Conservation (phyloP, 1,140 invertebrate genomes). For the Oreohelix idahoensis region DNA sequence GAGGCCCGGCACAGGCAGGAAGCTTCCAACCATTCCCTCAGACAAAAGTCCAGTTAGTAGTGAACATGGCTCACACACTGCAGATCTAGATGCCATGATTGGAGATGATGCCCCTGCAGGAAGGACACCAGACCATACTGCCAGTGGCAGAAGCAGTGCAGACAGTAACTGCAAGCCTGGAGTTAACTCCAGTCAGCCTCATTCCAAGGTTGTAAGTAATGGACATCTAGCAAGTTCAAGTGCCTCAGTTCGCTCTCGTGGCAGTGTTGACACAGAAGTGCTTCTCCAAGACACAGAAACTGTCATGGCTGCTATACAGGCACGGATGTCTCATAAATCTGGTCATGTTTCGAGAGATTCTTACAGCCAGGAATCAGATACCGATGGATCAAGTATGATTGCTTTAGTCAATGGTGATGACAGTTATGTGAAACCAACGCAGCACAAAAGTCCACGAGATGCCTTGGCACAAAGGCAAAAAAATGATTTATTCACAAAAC, state of each 20-base stretch:
- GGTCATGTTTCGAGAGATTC: conserved; percentile 29
- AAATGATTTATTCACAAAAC: neutral
- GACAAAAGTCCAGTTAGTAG: conserved; percentile 59
- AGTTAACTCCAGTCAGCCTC: conserved; percentile 11
- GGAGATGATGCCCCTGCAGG: conserved; percentile 9
- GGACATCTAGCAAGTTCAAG: conserved; percentile 27
- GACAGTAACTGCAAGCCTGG: neutral
- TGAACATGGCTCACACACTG: conserved; percentile 53
- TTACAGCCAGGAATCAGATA: conserved; percentile 45
- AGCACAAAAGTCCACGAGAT: conserved; percentile 62
- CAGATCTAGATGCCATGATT: conserved; percentile 13
- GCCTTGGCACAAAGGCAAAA: conserved; percentile 46
- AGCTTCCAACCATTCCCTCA: conserved; percentile 67
- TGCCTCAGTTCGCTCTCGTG: conserved; percentile 49
- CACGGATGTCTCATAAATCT: conserved; percentile 63
- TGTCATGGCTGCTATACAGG: conserved; percentile 76
- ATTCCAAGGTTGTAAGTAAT: neutral
- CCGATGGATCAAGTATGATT: conserved; percentile 62
- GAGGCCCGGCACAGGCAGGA: conserved; percentile 69
- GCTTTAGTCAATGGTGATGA: conserved; percentile 66
- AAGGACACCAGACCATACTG: conserved; percentile 21
- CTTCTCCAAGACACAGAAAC: conserved; percentile 76
- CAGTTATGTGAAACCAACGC: conserved; percentile 56
- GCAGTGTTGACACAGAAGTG: conserved; percentile 74
- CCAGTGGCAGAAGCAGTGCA: conserved; percentile 9